These are phyloP conservation scores for Aphidoletes aphidimyza DNA, from an alignment of 2,888 invertebrate genomes.

Conservation along the genomic window DNA sequence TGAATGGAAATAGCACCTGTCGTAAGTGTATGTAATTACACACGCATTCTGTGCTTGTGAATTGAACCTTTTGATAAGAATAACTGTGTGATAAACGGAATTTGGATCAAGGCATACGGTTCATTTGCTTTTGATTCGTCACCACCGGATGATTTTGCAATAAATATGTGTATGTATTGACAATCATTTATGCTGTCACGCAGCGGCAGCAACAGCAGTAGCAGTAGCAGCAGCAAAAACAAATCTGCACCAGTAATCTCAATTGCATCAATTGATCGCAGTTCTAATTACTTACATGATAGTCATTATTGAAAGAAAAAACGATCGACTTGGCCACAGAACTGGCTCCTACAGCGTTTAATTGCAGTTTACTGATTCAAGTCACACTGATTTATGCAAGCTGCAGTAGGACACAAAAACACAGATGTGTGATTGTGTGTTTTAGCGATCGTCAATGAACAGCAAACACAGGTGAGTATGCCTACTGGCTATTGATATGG, in stretches of 20 bases:
- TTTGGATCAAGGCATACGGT: constrained; percentile 26
- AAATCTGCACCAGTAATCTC: not conserved
- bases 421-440: not conserved
- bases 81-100: constrained; percentile 47
- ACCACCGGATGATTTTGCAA: constrained; percentile 6
- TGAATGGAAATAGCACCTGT: not conserved
- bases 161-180: not conserved
- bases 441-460: too few relatives aligned
- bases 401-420: not conserved
- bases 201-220: not conserved
- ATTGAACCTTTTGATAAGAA: not conserved
- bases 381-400: not conserved
- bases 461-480: too few relatives aligned
- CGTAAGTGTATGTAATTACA: not conserved
- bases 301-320: not conserved
- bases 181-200: constrained; percentile 27
- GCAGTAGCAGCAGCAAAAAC: not conserved
- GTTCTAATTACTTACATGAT: not conserved
- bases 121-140: constrained; percentile 7
- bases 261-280: not conserved
- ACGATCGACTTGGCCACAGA: not conserved
- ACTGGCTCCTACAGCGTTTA: not conserved
- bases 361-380: not conserved
- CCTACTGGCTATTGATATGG: too few relatives aligned
- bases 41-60: not conserved